Evolutionary conservation across 2,888 invertebrate species (phyloP), one percentile per base, ranked within the genome.

Genomic region (Drosophila putrida): DNA sequence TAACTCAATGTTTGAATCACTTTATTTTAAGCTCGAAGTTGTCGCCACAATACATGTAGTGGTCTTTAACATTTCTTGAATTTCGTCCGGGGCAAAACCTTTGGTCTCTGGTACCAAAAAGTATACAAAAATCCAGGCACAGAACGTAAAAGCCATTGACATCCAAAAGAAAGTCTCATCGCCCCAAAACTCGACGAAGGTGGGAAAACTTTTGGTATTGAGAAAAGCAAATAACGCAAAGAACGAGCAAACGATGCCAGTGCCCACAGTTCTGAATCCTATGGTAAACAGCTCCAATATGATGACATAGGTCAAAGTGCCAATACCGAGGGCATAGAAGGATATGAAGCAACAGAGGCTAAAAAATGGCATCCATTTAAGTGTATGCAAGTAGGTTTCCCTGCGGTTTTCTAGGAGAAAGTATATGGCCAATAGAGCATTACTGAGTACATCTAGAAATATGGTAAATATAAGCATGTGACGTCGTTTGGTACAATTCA

Each of bases 191-290:
- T 5, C 0, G 0, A 38, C 8, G 0, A 25, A 28, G 4, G 11
- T 25, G 1, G 92, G 91, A 79, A 95, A 96, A 46, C 94, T 95
- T 79, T 95, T 95, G 0, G 96, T 96, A 0, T 96, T 95, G 0
- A 96, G 83, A 91, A 96, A 97, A 35, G 95, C 95, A 75, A 96
- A 93, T 11, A 95, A 90, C 96, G 96, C 96, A 90, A 96, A 97
- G 53, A 95, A 94, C 0, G 96, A 94, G 15, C 96, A 96, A 1
- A 96, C 95, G 6, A 96, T 94, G 0, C 96, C 95, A 25, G 95
- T 94, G n/a, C 95, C 95, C 58, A 95, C 93, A 0, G 94, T 95
- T 90, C 96, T 96, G 54, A 96, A 95, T 82, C 96, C 95, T 0
- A 95, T 93, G 27, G 96, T 93, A 90, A 97, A 95, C 25, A 97